Evolutionary conservation across 2,888 invertebrate species (phyloP), one percentile per base, ranked within the genome.

Genomic region (Drosophila nr. fundita): DNA sequence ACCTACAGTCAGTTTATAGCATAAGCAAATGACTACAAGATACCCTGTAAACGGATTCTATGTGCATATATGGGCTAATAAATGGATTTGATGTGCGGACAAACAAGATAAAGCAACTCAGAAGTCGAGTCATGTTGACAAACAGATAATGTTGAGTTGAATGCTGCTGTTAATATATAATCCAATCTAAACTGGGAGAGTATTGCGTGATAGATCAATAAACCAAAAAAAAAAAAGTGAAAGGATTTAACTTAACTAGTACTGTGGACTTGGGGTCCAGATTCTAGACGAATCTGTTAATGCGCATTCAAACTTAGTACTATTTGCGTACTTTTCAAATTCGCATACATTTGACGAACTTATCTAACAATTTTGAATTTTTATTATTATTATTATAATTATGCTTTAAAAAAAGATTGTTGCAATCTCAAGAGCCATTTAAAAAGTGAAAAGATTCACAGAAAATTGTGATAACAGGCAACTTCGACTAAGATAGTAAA

Each of bases 1-100:
- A 8, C 11, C 13, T 50, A 52, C 27, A 30, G 55, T 38, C 52
- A 57, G 50, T 57, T 48, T 62, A 54, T 54, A 45, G 29, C 24
- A 32, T 8, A 8, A 18, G 24, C n/a, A 34, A 21, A 42, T n/a
- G 11, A 13, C 29, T 24, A 15, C 0, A n/a, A 60, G 21, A 45
- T 59, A 18, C 42, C 13, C 42, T 42, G 24, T 2, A 13, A 45
- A 45, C 15, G 8, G 15, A 13, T 24, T 45, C 15, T 2, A 21
- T 11, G 21, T 5, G 4, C 2, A 13, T 21, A 8, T 15, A 8
- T 24, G 24, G 21, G 15, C 7, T 21, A 21, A 21, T 45, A 15
- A 45, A 45, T 45, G 21, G 45, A 45, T 21, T 21, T 45, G 13
- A 8, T 45, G 45, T 15, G 49, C 27, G 10, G 8, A 27, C 18